Base-by-base conservation (phyloP, 2,888 invertebrate genomes). In the Lomographa bimaculata region DNA sequence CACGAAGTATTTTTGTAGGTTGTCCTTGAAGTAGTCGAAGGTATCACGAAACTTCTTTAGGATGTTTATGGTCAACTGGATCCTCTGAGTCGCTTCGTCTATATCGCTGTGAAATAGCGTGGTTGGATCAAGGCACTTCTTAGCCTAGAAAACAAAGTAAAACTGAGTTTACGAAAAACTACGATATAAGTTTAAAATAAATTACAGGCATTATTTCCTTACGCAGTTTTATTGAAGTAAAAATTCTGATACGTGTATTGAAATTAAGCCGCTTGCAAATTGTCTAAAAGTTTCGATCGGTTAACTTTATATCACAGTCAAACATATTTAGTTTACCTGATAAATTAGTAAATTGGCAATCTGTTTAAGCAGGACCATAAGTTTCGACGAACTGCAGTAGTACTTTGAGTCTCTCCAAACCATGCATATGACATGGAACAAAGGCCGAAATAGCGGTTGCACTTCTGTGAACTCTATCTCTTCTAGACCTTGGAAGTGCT, bases 41-140 rank as follows among this genome's bases (percentile, higher is more conserved):
- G 93, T 90, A 21, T 77, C 80, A 26, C 92, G 84, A 68, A 93
- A 94, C 50, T 91, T 91, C 66, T 92, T 93, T 0, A 94, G 62
- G 34, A 92, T 92, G 50, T 91, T 89, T 50, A 93, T 91, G n/a
- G 93, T 93, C 2, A 91, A 62, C 49, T 91, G 91, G 5, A 98
- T 94, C 46, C 97, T 92, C 73, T 94, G 95, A 72, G 96, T 93
- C 0, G 97, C 96, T 87, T 98, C 98, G 68, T 97, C 97, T 21
- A 97, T 95, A 60, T 98, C 98, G 55, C 97, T 97, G 73, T 98
- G 98, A 71, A 98, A 98, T 43, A 98, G 92, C 0, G 98, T 96
- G 1, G 94, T 93, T 0, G 98, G 97, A 68, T 98, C 98, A 56
- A 98, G 90, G 78, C 95, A 98, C 62, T 93, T 93, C 65, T 95